Base-by-base conservation (phyloP, 2,113 vertebrate species). In the Nibea albiflora region DNA sequence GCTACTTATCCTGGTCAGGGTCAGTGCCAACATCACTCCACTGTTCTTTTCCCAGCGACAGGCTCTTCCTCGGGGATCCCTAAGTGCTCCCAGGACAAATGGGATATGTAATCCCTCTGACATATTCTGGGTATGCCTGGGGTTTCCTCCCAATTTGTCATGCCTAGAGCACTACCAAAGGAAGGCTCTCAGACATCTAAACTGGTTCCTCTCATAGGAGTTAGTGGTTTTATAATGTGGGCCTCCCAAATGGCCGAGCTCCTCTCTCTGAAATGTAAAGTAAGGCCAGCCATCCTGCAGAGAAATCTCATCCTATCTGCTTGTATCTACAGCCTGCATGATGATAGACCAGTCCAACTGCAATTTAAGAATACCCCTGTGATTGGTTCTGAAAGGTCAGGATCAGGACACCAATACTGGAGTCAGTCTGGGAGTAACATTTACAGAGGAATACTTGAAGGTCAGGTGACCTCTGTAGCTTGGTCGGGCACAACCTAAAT, bases 91-190 rank as follows among this genome's bases (percentile, higher is more conserved):
- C 35, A 54, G 72, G 76, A 68, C 71, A 81, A 57, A 83, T 74
- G 53, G 63, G 81, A 79, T 74, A 67, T 78, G 28, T 78, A 76
- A 86, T 76, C 79, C 83, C 57, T 79, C 60, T 19, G 22, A 56
- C 26, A 49, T 79, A 54, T 77, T 79, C 73, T 64, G 58, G 63
- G 75, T 84, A 71, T 83, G 73, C 72, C 78, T 22, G 19, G 80
- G 69, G 76, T 82, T 85, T 82, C 69, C 87, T 76, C 60, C 22
- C 73, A 81, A 62, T 76, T 28, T 76, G 67, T 80, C 60, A 66
- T 78, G 46, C 50, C 66, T 61, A 60, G 65, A 73, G 28, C 17
- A 50, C 63, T 76, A 86, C 81, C 81, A 86, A 62, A 72, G 57
- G 47, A 84, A 87, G 69, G 11, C 46, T 78, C 75, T 26, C 71